Conservation (phyloP, 2,113 vertebrate genomes). For the Sisor rabdophorus region DNA sequence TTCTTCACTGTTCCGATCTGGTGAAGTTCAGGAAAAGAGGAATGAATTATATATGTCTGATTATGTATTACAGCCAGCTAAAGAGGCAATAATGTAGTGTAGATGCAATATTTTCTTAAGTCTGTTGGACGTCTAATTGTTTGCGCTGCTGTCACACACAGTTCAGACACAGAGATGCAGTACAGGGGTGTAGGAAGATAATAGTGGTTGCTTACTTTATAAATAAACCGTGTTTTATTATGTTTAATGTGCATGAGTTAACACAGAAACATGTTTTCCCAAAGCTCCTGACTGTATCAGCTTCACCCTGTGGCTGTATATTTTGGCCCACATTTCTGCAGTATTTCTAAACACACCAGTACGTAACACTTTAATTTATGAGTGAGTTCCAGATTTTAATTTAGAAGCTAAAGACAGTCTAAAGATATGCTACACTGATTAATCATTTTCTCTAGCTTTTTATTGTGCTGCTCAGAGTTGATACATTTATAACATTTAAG, state of each 20-base stretch:
- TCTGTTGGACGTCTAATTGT: background rate
- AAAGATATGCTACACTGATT: background rate
- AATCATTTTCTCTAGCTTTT: background rate
- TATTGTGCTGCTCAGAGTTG: background rate
- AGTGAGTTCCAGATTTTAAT: background rate
- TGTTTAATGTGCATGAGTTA: background rate
- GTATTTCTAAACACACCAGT: background rate
- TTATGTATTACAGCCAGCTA: conserved; percentile 15
- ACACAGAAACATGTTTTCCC: conserved; percentile 30
- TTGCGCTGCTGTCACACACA: background rate
- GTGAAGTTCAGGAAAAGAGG: conserved; percentile 45
- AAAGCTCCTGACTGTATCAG: background rate
- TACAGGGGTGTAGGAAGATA: background rate
- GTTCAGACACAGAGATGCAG: no score
- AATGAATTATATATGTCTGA: conserved; percentile 16
- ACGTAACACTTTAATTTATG: background rate
- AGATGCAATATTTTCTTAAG: background rate
- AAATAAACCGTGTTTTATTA: conserved; percentile 44
- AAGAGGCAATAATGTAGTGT: background rate
- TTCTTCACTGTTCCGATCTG: conserved; percentile 9
- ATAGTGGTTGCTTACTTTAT: conserved; percentile 9
- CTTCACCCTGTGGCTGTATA: background rate
- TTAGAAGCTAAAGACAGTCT: background rate
- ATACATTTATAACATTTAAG: background rate
- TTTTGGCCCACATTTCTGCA: background rate